phyloP scores from a whole-genome alignment of 2,113 vertebrate genomes.

The Syngnathoides biaculeatus region DNA sequence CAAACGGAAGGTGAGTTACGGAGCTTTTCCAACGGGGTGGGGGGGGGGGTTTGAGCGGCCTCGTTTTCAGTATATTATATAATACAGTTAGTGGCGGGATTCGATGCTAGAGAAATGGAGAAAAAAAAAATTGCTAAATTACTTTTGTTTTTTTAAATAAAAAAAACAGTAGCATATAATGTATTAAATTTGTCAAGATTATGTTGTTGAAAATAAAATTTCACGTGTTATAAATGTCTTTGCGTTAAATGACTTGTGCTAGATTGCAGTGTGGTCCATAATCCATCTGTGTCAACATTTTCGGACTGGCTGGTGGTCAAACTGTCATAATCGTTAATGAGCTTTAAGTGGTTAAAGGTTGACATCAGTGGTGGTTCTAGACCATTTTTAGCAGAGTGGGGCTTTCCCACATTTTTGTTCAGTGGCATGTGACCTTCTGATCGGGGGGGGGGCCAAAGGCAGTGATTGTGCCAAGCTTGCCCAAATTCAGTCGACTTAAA shows the following conservation, averaged over 20 bases:
- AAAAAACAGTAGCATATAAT: constrained; percentile 78
- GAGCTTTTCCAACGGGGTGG: constrained; percentile 37
- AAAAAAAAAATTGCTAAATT: constrained; percentile 74
- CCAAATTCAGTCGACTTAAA: no score
- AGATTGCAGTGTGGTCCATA: neutral
- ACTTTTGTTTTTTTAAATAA: constrained; percentile 65
- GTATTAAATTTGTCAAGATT: constrained; percentile 79
- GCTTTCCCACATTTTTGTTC: no score
- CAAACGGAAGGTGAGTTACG: constrained; percentile 54
- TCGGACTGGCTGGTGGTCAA: neutral
- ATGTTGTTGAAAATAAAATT: constrained; percentile 79
- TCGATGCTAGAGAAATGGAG: constrained; percentile 73
- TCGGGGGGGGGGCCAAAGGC: no score
- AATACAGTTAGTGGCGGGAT: constrained; percentile 79
- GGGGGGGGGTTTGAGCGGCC: constrained; percentile 66
- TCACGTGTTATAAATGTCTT: constrained; percentile 59
- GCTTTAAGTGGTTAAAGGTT: no score
- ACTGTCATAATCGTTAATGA: neutral
- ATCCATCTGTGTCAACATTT: neutral
- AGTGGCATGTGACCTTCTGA: no score
- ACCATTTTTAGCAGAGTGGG: no score
- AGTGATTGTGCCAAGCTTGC: no score
- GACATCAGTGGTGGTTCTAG: no score
- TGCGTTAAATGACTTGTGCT: constrained; percentile 10
- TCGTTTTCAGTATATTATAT: constrained; percentile 84